These are phyloP conservation scores for Macrosiphum euphorbiae DNA, from an alignment of 2,888 invertebrate genomes.

Conservation along the genomic window DNA sequence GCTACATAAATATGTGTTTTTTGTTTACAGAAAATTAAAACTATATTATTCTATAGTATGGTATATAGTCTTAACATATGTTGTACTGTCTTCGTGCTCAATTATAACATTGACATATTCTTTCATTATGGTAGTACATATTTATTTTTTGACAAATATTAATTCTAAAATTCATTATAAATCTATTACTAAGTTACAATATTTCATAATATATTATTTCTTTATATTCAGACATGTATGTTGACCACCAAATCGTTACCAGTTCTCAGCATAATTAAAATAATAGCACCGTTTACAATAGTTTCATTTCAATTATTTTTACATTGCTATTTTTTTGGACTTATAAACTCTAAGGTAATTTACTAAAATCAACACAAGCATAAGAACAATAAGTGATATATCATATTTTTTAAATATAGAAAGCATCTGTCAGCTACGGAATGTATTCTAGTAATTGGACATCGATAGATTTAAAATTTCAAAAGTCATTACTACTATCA, in stretches of 20 bases:
- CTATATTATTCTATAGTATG: not conserved
- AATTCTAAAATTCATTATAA: not conserved
- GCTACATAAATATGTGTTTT: not conserved
- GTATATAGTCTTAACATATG: not conserved
- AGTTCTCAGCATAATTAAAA: not conserved
- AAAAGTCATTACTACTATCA: not conserved
- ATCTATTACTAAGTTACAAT: not conserved
- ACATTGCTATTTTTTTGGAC: conserved; percentile 12
- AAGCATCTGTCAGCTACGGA: not conserved
- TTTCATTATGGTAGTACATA: not conserved
- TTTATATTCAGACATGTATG: not conserved
- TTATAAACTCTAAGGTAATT: not conserved
- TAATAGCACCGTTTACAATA: not conserved
- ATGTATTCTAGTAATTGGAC: conserved; percentile 18
- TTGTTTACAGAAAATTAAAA: not conserved
- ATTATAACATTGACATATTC: not conserved
- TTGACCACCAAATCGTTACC: not conserved
- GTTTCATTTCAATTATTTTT: not conserved
- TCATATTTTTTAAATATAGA: not conserved
- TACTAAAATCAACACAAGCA: not conserved
- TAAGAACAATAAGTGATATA: not conserved
- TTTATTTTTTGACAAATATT: not conserved
- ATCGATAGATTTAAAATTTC: not conserved
- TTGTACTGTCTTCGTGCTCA: not conserved
- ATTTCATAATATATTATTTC: not conserved